These are phyloP conservation scores for Glyphotaelius pellucidus DNA, from an alignment of 2,888 invertebrate species.

Conservation along the genomic window DNA sequence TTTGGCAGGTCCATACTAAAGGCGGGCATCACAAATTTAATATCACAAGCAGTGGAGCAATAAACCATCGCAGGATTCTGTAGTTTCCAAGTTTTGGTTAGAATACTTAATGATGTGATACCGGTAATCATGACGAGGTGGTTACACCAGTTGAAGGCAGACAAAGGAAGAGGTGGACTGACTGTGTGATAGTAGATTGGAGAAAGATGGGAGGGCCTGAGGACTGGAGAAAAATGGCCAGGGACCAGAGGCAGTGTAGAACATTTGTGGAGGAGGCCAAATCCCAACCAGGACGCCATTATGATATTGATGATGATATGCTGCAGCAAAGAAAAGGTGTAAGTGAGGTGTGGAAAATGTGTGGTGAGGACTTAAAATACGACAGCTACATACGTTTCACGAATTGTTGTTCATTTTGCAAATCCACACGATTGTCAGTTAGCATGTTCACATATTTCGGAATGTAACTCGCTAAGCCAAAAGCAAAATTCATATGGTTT, in stretches of 20 bases:
- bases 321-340: not conserved
- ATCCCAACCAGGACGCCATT: not conserved
- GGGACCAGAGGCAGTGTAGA: not conserved
- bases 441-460: not conserved
- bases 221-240: not conserved
- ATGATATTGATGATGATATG: not conserved
- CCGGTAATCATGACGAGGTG: not conserved
- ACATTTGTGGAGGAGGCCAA: not conserved
- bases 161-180: not conserved
- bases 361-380: not conserved
- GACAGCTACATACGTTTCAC: not conserved
- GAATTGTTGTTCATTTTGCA: not conserved
- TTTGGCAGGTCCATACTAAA: too few relatives aligned
- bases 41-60: not conserved
- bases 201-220: not conserved
- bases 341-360: not conserved
- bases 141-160: not conserved
- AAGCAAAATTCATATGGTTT: not conserved
- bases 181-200: not conserved
- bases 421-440: not conserved
- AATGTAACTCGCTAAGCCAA: not conserved
- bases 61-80: not conserved
- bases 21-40: not conserved
- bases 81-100: not conserved
- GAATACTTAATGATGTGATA: not conserved